Evolutionary conservation across 2,797 vertebrate genomes (phyloP), one percentile per base, ranked within the genome.

Genomic region (Lepidocolaptes lacrymiger): DNA sequence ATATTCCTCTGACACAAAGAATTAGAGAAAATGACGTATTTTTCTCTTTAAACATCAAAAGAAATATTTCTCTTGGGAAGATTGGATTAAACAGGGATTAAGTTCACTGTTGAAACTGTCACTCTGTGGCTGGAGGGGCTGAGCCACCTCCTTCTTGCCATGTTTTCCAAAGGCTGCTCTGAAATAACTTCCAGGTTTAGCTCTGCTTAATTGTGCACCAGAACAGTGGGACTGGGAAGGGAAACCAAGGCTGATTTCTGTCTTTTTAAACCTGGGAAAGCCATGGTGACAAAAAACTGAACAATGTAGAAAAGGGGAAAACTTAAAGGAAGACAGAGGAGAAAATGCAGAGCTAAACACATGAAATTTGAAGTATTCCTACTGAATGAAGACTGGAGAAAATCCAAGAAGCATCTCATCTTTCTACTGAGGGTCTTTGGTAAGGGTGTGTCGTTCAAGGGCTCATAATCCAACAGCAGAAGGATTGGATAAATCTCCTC

Each of bases 61-160:
- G 71, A 77, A 89, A 95, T 81, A 78, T 75, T 96, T 87, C 83
- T 34, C 48, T 92, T 85, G 51, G 46, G 72, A 93, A 76, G 72
- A 93, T 6, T 64, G 87, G 95, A 89, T 96, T 96, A 95, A 95
- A 37, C 4, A 22, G 21, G 88, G 79, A 94, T 94, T 96, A 93
- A 75, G 32, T 84, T 97, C 75, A 23, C 55, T 77, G 67, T 12
- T 93, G 81, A 94, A 97, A 59, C 66, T 88, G 85, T 89, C 92
- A 74, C 52, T 80, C 34, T 6, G 2, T 7, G 9, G 59, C 90
- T 96, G 72, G 84, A 10, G 55, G 32, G 59, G 27, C 43, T 59
- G 83, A 95, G 90, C 49, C 10, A 2, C 16, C 43, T 75, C 69
- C 34, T 78, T 52, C 76, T 78, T 67, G 37, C 73, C 8, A 2